Percentiles rank a stretch among this genome's conserved stretches.
phyloP scores from a whole-genome alignment of 2,113 vertebrate species.

The Accipiter virgatus region DNA sequence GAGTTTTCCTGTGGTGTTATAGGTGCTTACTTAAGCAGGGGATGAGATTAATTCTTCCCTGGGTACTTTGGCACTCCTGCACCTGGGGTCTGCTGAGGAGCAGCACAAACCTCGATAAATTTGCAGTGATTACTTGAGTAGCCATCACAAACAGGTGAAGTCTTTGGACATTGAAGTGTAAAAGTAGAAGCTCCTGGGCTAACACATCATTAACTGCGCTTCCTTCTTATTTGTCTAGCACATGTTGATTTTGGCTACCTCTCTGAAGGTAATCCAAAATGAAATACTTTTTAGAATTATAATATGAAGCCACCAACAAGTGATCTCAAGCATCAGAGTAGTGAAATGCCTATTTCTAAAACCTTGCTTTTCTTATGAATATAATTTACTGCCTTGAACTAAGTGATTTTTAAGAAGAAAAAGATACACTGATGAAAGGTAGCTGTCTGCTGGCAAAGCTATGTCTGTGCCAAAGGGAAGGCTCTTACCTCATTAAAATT shows the following conservation, averaged over 20 bases:
- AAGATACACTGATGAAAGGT: not conserved
- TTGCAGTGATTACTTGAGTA: not conserved
- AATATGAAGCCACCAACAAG: not conserved
- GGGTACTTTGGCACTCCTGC: not conserved
- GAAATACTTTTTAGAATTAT: not conserved
- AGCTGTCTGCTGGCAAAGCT: not conserved
- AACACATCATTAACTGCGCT: not conserved
- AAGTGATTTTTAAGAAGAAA: not conserved
- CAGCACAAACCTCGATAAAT: not conserved
- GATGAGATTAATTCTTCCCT: not conserved
- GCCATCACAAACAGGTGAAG: not conserved
- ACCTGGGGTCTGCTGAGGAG: not conserved
- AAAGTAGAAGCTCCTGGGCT: not conserved
- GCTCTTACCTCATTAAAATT: not conserved
- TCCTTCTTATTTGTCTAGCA: not conserved
- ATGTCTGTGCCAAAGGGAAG: not conserved
- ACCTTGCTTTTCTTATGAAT: not conserved
- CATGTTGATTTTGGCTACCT: not conserved
- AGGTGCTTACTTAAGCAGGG: not conserved
- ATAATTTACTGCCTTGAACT: not conserved
- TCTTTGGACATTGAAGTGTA: not conserved
- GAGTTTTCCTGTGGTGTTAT: not conserved
- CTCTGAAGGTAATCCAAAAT: not conserved
- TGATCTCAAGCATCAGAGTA: fast-evolving
- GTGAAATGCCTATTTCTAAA: not conserved